Evolutionary conservation across 2,888 invertebrate species (phyloP), one percentile per base, ranked within the genome.

Genomic region (Polyommatus iphigenia): DNA sequence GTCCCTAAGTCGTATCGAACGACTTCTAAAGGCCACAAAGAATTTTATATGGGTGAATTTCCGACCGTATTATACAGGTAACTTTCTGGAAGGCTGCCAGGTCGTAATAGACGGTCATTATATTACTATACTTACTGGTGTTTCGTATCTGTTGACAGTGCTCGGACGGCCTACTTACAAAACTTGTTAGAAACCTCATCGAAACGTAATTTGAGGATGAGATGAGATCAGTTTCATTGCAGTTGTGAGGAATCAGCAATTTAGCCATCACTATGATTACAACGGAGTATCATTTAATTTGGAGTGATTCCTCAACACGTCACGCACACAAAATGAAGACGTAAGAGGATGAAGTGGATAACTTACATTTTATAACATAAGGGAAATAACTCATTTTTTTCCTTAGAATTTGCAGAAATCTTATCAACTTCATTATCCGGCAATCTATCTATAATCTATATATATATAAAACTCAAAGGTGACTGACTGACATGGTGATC

Each of bases 41-140:
- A 75, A 75, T 50, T 75, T 50, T 32, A 29, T 46, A 54, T 54
- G 32, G 29, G 75, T 54, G 50, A 75, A 29, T 50, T 75, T 75
- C 75, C 75, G 50, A 50, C 50, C 54, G 75, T 75, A 75, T 75
- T 50, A 75, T 75, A 75, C 75, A 54, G 75, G 75, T 75, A 75
- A 75, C 29, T 29, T 20, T 50, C 29, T 75, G 75, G 75, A 75
- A 75, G 50, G 15, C n/a, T 75, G 75, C 75, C 75, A 75, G 75
- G 50, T 50, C 50, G 54, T 75, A 75, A 75, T 75, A 50, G 75
- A 32, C 15, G 75, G 75, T 75, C 75, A 75, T 75, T 75, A 75
- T 75, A 50, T 75, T 75, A 20, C 50, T 54, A 54, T 24, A 75
- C 75, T 75, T 75, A 75, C 54, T 24, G 75, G 50, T 75, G 29